Conservation (phyloP, 1,140 invertebrate genomes). For the Diabrotica undecimpunctata region DNA sequence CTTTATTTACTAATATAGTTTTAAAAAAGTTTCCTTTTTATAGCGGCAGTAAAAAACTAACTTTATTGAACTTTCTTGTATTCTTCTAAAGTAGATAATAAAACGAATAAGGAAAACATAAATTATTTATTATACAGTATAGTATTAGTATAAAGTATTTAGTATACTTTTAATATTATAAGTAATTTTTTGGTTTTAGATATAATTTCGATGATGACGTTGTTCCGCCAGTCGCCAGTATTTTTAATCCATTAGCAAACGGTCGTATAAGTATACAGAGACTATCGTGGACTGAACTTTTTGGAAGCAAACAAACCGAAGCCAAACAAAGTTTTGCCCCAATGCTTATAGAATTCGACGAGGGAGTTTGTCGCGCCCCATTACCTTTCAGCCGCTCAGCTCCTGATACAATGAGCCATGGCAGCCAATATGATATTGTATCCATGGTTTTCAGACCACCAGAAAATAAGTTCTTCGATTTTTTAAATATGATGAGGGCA, state of each 20-base stretch:
- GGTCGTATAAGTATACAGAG: background rate
- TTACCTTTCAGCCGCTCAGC: background rate
- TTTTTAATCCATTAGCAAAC: background rate
- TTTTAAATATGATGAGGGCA: slow-evolving; percentile 23
- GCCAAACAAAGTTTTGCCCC: background rate
- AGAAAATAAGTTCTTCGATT: slow-evolving; percentile 35
- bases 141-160: too few species aligned
- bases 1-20: too few species aligned
- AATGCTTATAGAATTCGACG: background rate
- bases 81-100: too few species aligned
- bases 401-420: background rate
- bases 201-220: background rate
- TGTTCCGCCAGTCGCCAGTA: background rate
- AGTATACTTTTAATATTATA: too few species aligned
- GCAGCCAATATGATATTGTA: slow-evolving; percentile 27
- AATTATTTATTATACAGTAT: too few species aligned
- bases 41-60: too few species aligned
- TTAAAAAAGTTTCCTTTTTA: too few species aligned
- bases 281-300: slow-evolving; percentile 7
- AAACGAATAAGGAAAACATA: too few species aligned
- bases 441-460: slow-evolving; percentile 33
- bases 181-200: background rate
- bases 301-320: background rate
- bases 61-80: too few species aligned
- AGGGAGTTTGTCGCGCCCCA: background rate